Base-by-base conservation (phyloP, 2,888 invertebrate genomes). In the Lepidocyrtinus sp. region DNA sequence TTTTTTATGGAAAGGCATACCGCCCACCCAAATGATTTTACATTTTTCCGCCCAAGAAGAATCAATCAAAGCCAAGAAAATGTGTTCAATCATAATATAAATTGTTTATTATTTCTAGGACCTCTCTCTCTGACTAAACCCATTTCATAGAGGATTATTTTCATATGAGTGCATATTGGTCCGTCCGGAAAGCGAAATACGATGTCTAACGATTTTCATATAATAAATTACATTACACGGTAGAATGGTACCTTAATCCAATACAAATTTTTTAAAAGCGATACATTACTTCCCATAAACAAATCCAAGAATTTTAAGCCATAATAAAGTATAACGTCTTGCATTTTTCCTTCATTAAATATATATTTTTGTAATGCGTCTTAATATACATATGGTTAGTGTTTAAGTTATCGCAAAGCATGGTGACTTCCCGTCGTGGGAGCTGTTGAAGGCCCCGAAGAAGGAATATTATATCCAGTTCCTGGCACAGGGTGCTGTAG, bases 361-460 rank as follows among this genome's bases (percentile, higher is more conserved):
- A 12, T 36, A 12, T 36, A 36, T 12, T 12, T 36, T 7, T 7
- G 12, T 36, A 7, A 7, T 7, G 12, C 36, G 36, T 36, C 12
- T 7, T 36, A 7, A 36, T 36, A 36, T 36, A 36, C n/a, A n/a
- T n/a, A n/a, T n/a, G n/a, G n/a, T n/a, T n/a, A n/a, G n/a, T 36
- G 12, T 7, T 36, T 36, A 63, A 36, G 12, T 24, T 64, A 76
- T 70, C 69, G 75, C 70, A 76, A 70, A 64, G 64, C 76, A 65
- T 70, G 76, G 12, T 70, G 70, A 63, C 50, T 59, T 45, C 69
- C 75, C 17, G 75, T 9, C 27, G 75, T 15, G 17, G 36, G 36
- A 12, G 68, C 15, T n/a, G 75, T 17, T 22, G 70, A 55, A 64
- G 70, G 70, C 68, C 76, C 76, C 27, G 22, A 7, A 7, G 36